Percentiles rank a stretch among this genome's conserved stretches.
phyloP scores from a whole-genome alignment of 2,888 invertebrate species.

The Drosophila neonasuta region DNA sequence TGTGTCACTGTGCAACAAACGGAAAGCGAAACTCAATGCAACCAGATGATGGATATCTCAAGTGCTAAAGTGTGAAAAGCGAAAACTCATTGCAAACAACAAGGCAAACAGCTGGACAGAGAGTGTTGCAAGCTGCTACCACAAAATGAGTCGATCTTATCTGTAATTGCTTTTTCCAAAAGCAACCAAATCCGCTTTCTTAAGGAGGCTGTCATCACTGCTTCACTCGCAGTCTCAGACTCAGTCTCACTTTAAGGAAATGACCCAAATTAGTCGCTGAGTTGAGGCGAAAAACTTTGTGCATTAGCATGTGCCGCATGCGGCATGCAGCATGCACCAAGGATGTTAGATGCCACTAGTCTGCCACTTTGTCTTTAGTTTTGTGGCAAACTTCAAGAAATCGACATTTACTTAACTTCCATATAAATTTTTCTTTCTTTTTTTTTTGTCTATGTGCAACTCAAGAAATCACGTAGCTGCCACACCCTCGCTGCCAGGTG shows the following conservation, averaged over 20 bases:
- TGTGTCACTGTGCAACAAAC: slow-evolving; percentile 71
- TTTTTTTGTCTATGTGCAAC: slow-evolving; percentile 12
- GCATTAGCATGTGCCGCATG: slow-evolving; percentile 63
- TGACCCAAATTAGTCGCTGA: slow-evolving; percentile 73
- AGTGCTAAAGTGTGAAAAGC: slow-evolving; percentile 67
- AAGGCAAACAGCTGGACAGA: slow-evolving; percentile 57
- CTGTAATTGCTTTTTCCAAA: slow-evolving; percentile 77
- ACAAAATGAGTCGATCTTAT: slow-evolving; percentile 79
- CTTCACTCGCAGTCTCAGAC: not conserved
- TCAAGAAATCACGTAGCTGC: slow-evolving; percentile 62
- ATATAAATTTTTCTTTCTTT: not conserved
- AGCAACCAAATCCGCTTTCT: slow-evolving; percentile 51
- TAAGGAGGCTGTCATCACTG: slow-evolving; percentile 40
- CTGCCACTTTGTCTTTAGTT: slow-evolving; percentile 64
- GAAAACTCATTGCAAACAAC: slow-evolving; percentile 55
- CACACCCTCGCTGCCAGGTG: slow-evolving; percentile 59
- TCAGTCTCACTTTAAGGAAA: slow-evolving; percentile 71
- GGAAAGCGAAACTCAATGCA: slow-evolving; percentile 72
- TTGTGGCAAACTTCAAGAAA: slow-evolving; percentile 62
- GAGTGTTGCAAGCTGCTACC: slow-evolving; percentile 15
- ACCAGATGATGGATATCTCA: slow-evolving; percentile 48
- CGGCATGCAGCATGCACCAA: slow-evolving; percentile 38
- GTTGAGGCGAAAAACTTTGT: slow-evolving; percentile 58
- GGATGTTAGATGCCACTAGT: slow-evolving; percentile 8
- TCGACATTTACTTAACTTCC: slow-evolving; percentile 56